A percentile compares a stretch with the other conserved stretches of the same genome.
Conservation (phyloP, 2,888 invertebrate species). For the Stramonita haemastoma region DNA sequence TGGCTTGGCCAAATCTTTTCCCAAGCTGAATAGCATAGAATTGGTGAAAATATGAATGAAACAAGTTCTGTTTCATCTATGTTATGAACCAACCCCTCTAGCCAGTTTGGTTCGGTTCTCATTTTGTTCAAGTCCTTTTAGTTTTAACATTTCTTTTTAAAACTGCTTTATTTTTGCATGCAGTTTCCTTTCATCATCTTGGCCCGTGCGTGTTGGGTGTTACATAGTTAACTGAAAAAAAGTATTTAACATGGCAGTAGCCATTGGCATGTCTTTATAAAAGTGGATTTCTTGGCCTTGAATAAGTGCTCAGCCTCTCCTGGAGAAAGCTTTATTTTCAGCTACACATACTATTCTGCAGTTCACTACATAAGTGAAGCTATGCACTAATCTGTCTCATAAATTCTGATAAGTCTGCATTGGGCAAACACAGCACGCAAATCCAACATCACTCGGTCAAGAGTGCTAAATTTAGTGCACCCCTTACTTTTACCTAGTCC, state of each 20-base stretch:
- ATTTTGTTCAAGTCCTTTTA: neutral
- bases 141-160: neutral
- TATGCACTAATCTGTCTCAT: too few species aligned
- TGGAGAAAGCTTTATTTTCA: neutral
- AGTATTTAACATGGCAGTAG: neutral
- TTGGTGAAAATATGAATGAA: slow-evolving; percentile 13
- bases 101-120: slow-evolving; percentile 10
- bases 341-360: too few species aligned
- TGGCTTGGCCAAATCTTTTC: neutral
- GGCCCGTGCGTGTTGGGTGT: neutral
- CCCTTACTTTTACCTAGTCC: too few species aligned
- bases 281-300: neutral
- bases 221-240: neutral
- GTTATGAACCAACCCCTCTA: neutral
- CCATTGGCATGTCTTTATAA: neutral
- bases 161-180: neutral
- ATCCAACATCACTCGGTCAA: too few species aligned
- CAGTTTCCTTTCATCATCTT: neutral
- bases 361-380: too few species aligned
- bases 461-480: too few species aligned
- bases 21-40: neutral
- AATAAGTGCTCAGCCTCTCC: too few species aligned
- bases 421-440: too few species aligned
- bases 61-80: slow-evolving; percentile 33
- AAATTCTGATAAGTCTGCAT: too few species aligned